A percentile compares a stretch with the other conserved stretches of the same genome.
Evolutionary conservation across 2,113 vertebrate species (phyloP).

Genomic region (Irena cyanogastra): DNA sequence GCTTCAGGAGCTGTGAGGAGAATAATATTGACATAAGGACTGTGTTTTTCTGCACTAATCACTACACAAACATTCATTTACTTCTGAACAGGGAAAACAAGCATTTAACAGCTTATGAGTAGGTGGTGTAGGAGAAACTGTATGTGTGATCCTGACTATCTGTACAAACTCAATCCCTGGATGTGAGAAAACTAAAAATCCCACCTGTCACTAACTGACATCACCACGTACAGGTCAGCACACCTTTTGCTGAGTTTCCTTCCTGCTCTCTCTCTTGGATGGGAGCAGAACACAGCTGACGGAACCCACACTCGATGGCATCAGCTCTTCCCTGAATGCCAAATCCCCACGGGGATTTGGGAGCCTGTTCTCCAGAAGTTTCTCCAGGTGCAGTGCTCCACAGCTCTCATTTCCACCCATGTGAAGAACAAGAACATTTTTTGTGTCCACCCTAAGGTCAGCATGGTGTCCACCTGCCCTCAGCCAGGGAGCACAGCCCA

Average conservation of each 20-base stretch:
- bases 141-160: background rate
- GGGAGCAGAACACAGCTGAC: background rate
- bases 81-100: slow-evolving; percentile 25
- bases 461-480: background rate
- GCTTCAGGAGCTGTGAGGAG: background rate
- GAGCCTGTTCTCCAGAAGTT: background rate
- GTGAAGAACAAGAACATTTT: background rate
- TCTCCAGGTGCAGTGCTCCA: background rate
- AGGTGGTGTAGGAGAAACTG: slow-evolving; percentile 49
- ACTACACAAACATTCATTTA: background rate
- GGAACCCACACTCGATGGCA: background rate
- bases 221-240: background rate
- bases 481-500: background rate
- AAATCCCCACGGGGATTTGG: background rate
- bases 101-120: slow-evolving; percentile 42
- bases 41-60: slow-evolving; percentile 10
- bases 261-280: background rate
- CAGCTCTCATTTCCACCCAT: background rate
- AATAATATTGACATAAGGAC: slow-evolving; percentile 42
- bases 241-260: background rate
- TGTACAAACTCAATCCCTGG: background rate
- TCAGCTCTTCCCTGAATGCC: background rate
- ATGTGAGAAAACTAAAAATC: background rate
- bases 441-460: background rate
- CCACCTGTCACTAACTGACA: background rate